Conservation (phyloP, 2,113 vertebrate genomes). For the Archocentrus centrarchus region DNA sequence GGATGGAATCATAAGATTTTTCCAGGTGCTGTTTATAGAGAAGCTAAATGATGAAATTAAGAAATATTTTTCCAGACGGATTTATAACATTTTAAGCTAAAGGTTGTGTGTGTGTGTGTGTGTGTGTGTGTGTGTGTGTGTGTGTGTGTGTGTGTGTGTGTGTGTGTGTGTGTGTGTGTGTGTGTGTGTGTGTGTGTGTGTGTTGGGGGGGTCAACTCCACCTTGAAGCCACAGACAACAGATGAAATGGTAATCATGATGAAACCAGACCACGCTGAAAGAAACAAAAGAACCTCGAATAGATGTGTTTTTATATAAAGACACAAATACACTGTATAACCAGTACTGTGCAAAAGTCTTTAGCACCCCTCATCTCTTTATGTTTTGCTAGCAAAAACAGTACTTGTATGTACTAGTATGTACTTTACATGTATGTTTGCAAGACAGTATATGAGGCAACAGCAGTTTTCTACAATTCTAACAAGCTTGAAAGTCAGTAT, state of each 20-base stretch:
- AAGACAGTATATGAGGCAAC: neutral
- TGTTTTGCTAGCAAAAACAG: neutral
- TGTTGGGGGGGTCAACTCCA: neutral
- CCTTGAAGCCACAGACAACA: neutral
- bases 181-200: too few species aligned
- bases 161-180: too few species aligned
- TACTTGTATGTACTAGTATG: too few species aligned
- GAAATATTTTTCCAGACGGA: neutral
- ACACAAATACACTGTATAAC: neutral
- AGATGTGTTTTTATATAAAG: neutral
- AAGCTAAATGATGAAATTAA: neutral
- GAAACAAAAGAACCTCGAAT: neutral
- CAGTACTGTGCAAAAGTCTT: neutral
- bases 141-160: neutral
- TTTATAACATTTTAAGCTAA: neutral
- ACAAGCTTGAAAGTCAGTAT: neutral
- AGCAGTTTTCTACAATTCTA: neutral
- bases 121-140: too few species aligned
- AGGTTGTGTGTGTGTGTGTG: neutral
- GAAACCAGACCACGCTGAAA: neutral
- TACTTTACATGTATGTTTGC: neutral
- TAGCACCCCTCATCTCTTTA: rapidly evolving
- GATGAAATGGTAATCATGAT: constrained; percentile 25
- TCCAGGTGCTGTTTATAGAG: neutral
- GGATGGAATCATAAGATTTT: neutral